Base-by-base conservation (phyloP, 2,888 invertebrate species). In the Drosophila pegasa region DNA sequence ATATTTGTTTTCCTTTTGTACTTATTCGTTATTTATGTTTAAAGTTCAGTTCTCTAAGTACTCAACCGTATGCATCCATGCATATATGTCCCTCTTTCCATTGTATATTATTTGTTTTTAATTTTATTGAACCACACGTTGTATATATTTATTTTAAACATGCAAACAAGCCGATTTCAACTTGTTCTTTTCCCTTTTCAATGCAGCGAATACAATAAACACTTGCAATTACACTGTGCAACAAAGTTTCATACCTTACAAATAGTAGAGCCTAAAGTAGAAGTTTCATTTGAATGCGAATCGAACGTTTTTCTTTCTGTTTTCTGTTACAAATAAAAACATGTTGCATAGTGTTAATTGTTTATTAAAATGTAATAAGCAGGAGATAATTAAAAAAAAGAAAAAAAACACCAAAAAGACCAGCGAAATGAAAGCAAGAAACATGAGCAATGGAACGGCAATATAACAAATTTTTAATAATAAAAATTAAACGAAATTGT, bases 381-480 rank as follows among this genome's bases (percentile, higher is more conserved):
- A 66, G 69, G 56, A 73, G 40, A 73, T 68, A 71, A 75, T 71
- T 63, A 60, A 62, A 67, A 63, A 60, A 55, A 75, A 27, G 51
- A 33, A 18, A 55, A 25, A 3, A 12, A 67, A 31, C n/a, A 54
- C 10, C 41, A 47, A 57, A 61, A 41, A 22, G 70, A 59, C 57
- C 67, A 68, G 58, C 48, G 31, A 67, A 52, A 45, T 51, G 43
- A 31, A 33, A 48, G 45, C 66, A 66, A 40, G 56, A 27, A 50
- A 78, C 80, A 83, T 59, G 75, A 81, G 86, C 82, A 82, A 85
- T 79, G 72, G 56, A 75, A 87, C 67, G 71, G 87, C 87, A 83
- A 83, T 84, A 87, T 87, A 84, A 87, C 61, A 75, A 71, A 77
- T 75, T 82, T 82, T 84, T 82, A 82, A 82, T 80, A 82, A 82